These are phyloP conservation scores for Girardinus metallicus DNA, from an alignment of 2,797 vertebrate species.

Conservation along the genomic window DNA sequence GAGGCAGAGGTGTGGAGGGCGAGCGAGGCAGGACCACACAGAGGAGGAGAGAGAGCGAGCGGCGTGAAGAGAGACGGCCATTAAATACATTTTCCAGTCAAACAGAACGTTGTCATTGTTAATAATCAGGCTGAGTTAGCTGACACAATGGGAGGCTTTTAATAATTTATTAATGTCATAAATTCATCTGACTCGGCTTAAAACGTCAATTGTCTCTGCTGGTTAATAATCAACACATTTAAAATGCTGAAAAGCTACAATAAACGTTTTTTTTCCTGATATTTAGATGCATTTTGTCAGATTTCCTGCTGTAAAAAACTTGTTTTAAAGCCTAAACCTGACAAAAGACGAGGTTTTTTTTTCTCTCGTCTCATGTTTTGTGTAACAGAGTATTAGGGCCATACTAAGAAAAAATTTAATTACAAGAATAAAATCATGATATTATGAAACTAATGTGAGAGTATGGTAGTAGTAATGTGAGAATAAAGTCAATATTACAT, in stretches of 20 bases:
- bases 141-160: background rate
- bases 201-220: constrained; percentile 1
- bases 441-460: too few relatives aligned
- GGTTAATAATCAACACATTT: background rate
- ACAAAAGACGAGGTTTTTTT: background rate
- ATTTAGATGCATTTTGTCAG: background rate
- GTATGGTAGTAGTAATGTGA: too few relatives aligned
- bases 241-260: background rate
- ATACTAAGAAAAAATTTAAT: too few relatives aligned
- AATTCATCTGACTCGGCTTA: background rate
- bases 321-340: background rate
- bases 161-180: background rate
- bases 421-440: too few relatives aligned
- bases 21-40: constrained; percentile 31
- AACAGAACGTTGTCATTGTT: background rate
- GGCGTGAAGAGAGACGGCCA: constrained; percentile 16
- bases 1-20: constrained; percentile 33
- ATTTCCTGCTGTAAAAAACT: background rate
- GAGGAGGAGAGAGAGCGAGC: constrained; percentile 6
- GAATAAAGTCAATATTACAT: too few relatives aligned
- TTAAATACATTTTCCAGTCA: constrained; percentile 23
- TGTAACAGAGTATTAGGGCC: too few relatives aligned
- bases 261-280: background rate
- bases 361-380: background rate
- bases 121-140: background rate